These are phyloP conservation scores for Halocaridina rubra DNA, from an alignment of 2,888 invertebrate genomes.

Conservation along the genomic window DNA sequence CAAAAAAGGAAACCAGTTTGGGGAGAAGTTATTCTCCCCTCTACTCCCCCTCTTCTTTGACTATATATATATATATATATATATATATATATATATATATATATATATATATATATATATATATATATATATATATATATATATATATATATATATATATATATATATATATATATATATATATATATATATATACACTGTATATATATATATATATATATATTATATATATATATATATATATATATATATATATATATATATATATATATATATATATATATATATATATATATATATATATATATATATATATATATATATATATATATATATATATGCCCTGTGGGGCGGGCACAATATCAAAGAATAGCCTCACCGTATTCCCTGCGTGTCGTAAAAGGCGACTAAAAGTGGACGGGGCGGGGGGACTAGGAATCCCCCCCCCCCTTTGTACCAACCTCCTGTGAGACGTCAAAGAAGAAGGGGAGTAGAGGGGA, in stretches of 20 bases:
- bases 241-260: conserved; percentile 24
- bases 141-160: neutral
- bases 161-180: neutral
- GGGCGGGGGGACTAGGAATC: too few species aligned
- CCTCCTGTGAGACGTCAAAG: too few species aligned
- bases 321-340: neutral
- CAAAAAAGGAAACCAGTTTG: too few species aligned
- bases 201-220: neutral
- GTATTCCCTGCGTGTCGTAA: too few species aligned
- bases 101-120: neutral
- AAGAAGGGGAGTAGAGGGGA: too few species aligned
- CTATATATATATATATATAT: neutral
- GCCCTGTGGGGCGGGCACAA: too few species aligned
- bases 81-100: neutral
- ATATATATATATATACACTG: neutral
- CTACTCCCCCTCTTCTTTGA: neutral
- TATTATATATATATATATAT: conserved; percentile 11
- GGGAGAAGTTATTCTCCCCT: too few species aligned
- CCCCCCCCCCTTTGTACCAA: too few species aligned
- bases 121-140: neutral
- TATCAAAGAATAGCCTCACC: too few species aligned
- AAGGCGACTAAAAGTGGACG: too few species aligned
- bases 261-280: conserved; percentile 21
- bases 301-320: conserved; percentile 5
- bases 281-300: conserved; percentile 11